Conservation (phyloP, 2,113 vertebrate species). For the Neodontobutis hainanensis region DNA sequence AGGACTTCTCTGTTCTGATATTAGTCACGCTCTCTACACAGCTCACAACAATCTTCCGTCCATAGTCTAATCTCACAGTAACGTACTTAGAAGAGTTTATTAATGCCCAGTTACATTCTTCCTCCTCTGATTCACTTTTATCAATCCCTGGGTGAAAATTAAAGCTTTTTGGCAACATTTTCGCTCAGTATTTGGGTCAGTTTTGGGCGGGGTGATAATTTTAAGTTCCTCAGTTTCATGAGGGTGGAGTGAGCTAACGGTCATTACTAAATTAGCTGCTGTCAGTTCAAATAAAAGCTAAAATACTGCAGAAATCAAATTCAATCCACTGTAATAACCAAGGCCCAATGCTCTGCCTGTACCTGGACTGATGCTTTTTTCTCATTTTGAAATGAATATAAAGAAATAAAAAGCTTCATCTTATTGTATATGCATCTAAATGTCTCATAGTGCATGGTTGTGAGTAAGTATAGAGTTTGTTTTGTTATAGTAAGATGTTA, state of each 20-base stretch:
- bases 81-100: not conserved
- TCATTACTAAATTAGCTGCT: not conserved
- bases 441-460: too few relatives aligned
- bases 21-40: not conserved
- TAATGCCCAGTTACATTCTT: not conserved
- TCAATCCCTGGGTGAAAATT: not conserved
- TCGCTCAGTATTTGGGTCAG: slow-evolving; percentile 6
- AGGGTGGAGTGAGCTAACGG: slow-evolving; percentile 16
- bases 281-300: not conserved
- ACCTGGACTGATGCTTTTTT: not conserved
- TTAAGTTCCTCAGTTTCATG: slow-evolving; percentile 14
- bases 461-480: too few relatives aligned
- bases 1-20: not conserved
- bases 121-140: not conserved
- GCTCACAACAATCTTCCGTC: not conserved
- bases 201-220: slow-evolving; percentile 20
- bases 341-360: too few relatives aligned
- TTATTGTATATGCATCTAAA: too few relatives aligned
- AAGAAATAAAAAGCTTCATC: too few relatives aligned
- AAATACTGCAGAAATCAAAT: not conserved
- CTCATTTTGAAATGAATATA: too few relatives aligned
- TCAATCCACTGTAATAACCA: too few relatives aligned
- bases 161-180: slow-evolving; percentile 6
- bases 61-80: too few relatives aligned
- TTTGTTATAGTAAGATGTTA: too few relatives aligned